phyloP scores from a whole-genome alignment of 2,797 vertebrate species.

The Fundulus diaphanus region DNA sequence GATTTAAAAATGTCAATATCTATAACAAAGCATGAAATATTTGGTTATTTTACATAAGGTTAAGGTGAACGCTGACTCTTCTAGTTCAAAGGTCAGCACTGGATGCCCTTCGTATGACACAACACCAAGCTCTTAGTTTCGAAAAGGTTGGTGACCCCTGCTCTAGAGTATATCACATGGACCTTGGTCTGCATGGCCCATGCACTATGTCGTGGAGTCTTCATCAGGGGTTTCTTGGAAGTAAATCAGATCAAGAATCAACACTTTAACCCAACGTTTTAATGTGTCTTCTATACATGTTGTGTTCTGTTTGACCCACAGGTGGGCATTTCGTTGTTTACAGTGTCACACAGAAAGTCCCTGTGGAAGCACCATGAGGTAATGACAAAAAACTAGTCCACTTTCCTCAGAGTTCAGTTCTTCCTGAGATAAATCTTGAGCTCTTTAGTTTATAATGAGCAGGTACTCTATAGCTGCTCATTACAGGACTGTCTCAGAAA shows the following conservation, averaged over 20 bases:
- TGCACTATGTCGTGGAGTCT: background rate
- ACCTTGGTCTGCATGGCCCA: background rate
- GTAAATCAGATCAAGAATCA: background rate
- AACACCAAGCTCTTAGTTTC: too few relatives aligned
- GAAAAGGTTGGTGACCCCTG: too few relatives aligned
- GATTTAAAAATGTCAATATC: too few relatives aligned
- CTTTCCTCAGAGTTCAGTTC: background rate
- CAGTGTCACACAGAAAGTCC: constrained; percentile 97
- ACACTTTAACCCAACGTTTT: background rate
- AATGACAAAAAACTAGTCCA: constrained; percentile 38
- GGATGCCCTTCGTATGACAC: too few relatives aligned
- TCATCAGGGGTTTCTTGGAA: background rate
- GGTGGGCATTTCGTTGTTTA: constrained; percentile 97
- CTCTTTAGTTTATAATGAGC: background rate
- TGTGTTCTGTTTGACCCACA: constrained; percentile 60
- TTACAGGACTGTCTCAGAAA: too few relatives aligned
- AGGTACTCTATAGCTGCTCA: background rate
- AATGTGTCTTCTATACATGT: background rate
- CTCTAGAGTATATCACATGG: too few relatives aligned
- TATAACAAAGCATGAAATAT: too few relatives aligned
- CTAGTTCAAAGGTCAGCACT: too few relatives aligned
- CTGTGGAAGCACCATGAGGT: constrained; percentile 98
- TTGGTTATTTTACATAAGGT: too few relatives aligned
- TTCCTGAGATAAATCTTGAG: background rate
- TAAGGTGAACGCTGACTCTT: too few relatives aligned